These are phyloP conservation scores for Anolis sagrei DNA, from an alignment of 2,113 vertebrate genomes.

Conservation along the genomic window DNA sequence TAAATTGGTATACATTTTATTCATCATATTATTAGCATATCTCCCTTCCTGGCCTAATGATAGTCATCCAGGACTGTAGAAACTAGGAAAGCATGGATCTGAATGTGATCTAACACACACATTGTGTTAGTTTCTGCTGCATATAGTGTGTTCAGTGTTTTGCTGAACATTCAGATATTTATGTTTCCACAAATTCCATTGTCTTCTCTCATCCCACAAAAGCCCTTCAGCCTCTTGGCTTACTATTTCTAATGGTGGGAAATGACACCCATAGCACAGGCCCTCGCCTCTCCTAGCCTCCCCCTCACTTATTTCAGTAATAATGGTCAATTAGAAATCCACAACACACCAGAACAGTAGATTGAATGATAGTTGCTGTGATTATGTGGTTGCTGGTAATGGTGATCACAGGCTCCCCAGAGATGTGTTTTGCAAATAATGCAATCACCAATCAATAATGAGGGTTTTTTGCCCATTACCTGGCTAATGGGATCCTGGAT, in stretches of 20 bases:
- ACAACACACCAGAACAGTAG: too few species aligned
- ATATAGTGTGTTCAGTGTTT: neutral
- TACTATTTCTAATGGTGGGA: too few species aligned
- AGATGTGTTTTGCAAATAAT: neutral
- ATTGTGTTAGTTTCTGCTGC: neutral
- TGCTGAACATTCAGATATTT: slow-evolving; percentile 32
- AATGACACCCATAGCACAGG: too few species aligned
- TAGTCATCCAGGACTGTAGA: neutral
- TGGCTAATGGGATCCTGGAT: slow-evolving; percentile 46
- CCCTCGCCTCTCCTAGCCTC: too few species aligned
- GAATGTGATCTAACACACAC: neutral
- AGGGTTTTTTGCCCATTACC: slow-evolving; percentile 39
- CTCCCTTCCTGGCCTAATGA: neutral
- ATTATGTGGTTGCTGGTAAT: too few species aligned
- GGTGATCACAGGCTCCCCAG: too few species aligned
- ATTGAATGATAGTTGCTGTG: too few species aligned
- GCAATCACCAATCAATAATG: neutral
- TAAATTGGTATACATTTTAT: neutral
- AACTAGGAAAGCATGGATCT: neutral
- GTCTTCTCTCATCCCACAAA: neutral
- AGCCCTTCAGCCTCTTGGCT: neutral
- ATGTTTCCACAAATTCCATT: slow-evolving; percentile 15
- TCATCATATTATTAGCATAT: slow-evolving; percentile 15
- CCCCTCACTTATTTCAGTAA: too few species aligned
- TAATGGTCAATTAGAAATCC: too few species aligned